Evolutionary conservation across 2,888 invertebrate genomes (phyloP).

Genomic region (Graphium colonna): DNA sequence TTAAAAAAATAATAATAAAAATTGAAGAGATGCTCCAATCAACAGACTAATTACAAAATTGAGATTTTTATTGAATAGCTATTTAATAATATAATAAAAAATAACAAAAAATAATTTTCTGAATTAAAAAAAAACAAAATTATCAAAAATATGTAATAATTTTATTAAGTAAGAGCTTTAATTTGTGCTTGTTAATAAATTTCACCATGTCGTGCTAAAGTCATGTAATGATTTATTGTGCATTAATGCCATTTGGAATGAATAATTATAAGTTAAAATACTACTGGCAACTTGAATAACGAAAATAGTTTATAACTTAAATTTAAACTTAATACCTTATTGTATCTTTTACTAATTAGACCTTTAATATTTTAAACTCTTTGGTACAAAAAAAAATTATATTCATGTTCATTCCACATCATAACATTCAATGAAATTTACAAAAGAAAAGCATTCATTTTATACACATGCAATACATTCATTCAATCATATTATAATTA

Average conservation of each 20-base stretch:
- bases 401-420: constrained; percentile 10
- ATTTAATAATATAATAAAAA: too few species aligned
- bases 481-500: constrained; percentile 36
- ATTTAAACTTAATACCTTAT: constrained; percentile 32
- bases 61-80: too few species aligned
- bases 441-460: constrained; percentile 5
- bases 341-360: constrained; percentile 8
- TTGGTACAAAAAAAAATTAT: constrained; percentile 35
- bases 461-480: constrained; percentile 39
- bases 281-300: background rate
- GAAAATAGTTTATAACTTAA: background rate
- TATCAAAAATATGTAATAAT: constrained; percentile 5
- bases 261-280: background rate
- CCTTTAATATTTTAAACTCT: constrained; percentile 31
- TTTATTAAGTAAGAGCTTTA: too few species aligned
- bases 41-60: too few species aligned
- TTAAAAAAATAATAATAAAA: too few species aligned
- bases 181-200: constrained; percentile 24
- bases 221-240: too few species aligned
- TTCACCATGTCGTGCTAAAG: too few species aligned
- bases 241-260: background rate
- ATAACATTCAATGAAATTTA: constrained; percentile 5
- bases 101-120: too few species aligned
- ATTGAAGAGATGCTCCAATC: too few species aligned
- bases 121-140: too few species aligned